Conservation (phyloP, 2,888 invertebrate genomes). For the Busseola fusca region DNA sequence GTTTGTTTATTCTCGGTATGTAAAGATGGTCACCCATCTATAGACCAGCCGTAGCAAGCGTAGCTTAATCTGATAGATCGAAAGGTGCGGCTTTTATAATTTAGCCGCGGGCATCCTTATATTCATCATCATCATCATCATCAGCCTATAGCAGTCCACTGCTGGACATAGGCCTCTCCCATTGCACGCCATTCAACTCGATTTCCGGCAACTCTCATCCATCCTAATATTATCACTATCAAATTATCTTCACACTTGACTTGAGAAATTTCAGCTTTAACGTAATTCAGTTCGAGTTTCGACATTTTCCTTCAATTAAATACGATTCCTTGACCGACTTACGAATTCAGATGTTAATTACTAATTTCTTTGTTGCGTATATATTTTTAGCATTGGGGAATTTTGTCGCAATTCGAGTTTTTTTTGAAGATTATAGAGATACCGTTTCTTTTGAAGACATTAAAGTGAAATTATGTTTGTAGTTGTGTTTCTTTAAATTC, state of each 20-base stretch:
- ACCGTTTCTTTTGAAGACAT: slow-evolving; percentile 3
- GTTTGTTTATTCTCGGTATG: no score
- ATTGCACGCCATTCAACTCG: no score
- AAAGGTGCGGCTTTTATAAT: no score
- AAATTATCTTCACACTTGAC: slow-evolving; percentile 1
- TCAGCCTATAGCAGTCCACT: no score
- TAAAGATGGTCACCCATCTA: no score
- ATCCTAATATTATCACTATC: neutral
- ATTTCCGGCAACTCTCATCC: no score
- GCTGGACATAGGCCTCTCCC: no score
- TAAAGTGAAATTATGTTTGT: slow-evolving; percentile 15
- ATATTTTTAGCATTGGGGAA: slow-evolving; percentile 38
- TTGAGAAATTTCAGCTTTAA: slow-evolving; percentile 2
- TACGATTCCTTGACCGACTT: slow-evolving; percentile 53
- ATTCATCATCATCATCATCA: no score
- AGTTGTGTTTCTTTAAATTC: neutral
- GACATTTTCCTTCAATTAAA: slow-evolving; percentile 38
- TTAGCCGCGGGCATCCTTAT: no score
- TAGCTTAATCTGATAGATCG: no score
- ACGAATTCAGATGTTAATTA: slow-evolving; percentile 42
- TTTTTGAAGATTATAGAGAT: neutral
- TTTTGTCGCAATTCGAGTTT: slow-evolving; percentile 18
- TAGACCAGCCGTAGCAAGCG: no score
- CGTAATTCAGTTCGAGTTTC: slow-evolving; percentile 30
- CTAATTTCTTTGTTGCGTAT: slow-evolving; percentile 39